Percentiles rank a stretch among this genome's conserved stretches.
These are phyloP conservation scores for Mycogona germanica DNA, from an alignment of 2,888 invertebrate species.

Conservation along the genomic window DNA sequence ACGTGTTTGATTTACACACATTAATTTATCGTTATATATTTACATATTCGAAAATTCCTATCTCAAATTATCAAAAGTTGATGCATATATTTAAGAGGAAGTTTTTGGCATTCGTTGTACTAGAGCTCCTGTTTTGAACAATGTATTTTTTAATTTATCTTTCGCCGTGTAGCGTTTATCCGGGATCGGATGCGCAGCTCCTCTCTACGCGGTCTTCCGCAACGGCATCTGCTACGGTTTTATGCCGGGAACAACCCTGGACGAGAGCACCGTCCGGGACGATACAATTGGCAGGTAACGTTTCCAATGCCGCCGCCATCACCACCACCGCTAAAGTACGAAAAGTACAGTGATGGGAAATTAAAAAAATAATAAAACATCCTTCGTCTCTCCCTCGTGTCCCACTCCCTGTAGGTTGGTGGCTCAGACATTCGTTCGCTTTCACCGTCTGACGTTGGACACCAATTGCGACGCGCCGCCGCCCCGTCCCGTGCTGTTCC, in stretches of 20 bases:
- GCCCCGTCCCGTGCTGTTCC: constrained; percentile 55
- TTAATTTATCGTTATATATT: no score
- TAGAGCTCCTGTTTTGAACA: neutral
- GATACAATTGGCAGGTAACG: constrained; percentile 28
- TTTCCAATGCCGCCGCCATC: neutral
- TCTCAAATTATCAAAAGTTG: no score
- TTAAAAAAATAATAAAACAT: neutral
- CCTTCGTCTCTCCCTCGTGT: constrained; percentile 19
- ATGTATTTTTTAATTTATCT: constrained; percentile 22
- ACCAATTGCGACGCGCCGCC: constrained; percentile 25
- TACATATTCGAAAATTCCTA: no score
- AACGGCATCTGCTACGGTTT: constrained; percentile 86
- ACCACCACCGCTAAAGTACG: neutral
- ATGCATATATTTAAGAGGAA: no score
- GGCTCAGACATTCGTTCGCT: constrained; percentile 57
- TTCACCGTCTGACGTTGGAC: constrained; percentile 32
- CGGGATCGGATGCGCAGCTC: constrained; percentile 64
- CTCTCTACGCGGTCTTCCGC: constrained; percentile 76
- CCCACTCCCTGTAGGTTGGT: constrained; percentile 35
- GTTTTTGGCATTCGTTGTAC: no score
- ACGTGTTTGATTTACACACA: no score
- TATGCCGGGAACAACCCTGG: constrained; percentile 62
- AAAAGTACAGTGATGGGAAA: neutral
- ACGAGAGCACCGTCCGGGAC: constrained; percentile 47
- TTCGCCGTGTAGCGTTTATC: constrained; percentile 50